Percentiles rank a stretch among this genome's conserved stretches.
These are phyloP conservation scores for Meiosimyza platycephala DNA, from an alignment of 2,888 invertebrate species.

Conservation along the genomic window DNA sequence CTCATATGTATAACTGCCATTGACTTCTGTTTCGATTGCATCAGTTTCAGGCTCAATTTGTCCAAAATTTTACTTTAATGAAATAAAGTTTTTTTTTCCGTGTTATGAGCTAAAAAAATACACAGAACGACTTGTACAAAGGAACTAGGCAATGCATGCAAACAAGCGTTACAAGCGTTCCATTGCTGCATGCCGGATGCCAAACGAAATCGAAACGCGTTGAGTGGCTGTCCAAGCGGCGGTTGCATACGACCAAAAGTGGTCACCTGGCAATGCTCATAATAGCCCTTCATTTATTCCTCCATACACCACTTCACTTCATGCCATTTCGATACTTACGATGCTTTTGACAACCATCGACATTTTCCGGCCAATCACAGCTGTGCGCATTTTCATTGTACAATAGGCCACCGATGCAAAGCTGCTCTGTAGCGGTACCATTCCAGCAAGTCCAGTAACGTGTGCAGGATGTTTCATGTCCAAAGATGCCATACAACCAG, in stretches of 20 bases:
- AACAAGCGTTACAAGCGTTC: constrained; percentile 18
- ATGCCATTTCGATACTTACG: constrained; percentile 72
- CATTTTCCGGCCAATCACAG: constrained; percentile 95
- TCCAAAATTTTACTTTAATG: too few relatives aligned
- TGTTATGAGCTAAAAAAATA: neutral
- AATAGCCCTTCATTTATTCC: neutral
- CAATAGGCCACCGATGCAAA: constrained; percentile 89
- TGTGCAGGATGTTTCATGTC: constrained; percentile 93
- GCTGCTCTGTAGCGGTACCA: constrained; percentile 90
- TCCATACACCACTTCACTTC: neutral
- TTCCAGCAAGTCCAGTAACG: constrained; percentile 97
- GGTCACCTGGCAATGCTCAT: neutral
- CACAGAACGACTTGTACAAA: neutral
- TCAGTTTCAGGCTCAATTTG: too few relatives aligned
- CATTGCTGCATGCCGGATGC: neutral
- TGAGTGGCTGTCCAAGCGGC: neutral
- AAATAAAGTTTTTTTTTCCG: too few relatives aligned
- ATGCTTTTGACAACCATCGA: constrained; percentile 93
- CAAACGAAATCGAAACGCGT: constrained; percentile 25
- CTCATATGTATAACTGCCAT: too few relatives aligned
- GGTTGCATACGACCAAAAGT: constrained; percentile 13
- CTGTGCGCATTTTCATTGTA: constrained; percentile 92
- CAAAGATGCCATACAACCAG: constrained; percentile 93
- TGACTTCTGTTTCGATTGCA: too few relatives aligned
- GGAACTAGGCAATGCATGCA: neutral